Evolutionary conservation across 2,888 invertebrate genomes (phyloP).

Genomic region (Agapostemon virescens): DNA sequence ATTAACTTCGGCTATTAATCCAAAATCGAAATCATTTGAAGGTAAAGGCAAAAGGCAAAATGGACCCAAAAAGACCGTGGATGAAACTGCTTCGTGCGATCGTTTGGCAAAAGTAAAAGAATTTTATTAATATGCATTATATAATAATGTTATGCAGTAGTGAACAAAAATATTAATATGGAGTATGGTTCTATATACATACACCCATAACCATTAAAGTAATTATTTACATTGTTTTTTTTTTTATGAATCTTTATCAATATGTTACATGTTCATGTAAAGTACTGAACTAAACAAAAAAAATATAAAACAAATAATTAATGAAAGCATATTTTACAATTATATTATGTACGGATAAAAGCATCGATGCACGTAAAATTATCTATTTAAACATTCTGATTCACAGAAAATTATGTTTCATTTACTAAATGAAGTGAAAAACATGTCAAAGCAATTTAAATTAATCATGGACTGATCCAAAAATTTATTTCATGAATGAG

Average conservation of each 20-base stretch:
- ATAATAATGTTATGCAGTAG: neutral
- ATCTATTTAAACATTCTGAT: neutral
- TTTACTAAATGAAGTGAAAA: neutral
- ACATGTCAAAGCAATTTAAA: too few relatives aligned
- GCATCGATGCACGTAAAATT: neutral
- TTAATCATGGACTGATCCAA: too few relatives aligned
- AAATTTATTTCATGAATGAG: too few relatives aligned
- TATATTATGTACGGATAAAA: neutral
- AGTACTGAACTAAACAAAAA: neutral
- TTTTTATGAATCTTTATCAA: neutral
- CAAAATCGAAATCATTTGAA: constrained; percentile 71
- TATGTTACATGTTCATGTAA: neutral
- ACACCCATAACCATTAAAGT: neutral
- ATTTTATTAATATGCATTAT: neutral
- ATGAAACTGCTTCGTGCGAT: constrained; percentile 69
- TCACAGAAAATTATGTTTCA: neutral
- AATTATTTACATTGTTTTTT: neutral
- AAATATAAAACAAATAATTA: neutral
- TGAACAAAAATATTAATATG: neutral
- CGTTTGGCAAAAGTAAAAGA: constrained; percentile 71
- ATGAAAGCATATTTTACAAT: neutral
- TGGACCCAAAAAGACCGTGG: constrained; percentile 59
- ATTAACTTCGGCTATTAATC: constrained; percentile 73
- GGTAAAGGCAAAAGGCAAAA: constrained; percentile 68
- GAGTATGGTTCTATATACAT: neutral